These are phyloP conservation scores for Diplodus sargus DNA, from an alignment of 2,797 vertebrate genomes.

Conservation along the genomic window DNA sequence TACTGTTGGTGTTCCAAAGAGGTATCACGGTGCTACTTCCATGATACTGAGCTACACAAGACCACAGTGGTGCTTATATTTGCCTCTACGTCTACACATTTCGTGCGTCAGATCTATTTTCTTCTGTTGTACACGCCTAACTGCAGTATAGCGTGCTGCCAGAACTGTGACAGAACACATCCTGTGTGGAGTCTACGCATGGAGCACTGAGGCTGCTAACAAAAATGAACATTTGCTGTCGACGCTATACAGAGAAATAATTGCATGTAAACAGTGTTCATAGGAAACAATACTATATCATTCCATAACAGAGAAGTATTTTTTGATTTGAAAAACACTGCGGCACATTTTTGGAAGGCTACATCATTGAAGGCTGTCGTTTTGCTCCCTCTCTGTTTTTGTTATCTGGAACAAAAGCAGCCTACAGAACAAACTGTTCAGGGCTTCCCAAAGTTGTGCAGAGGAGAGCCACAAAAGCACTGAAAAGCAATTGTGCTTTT, in stretches of 20 bases:
- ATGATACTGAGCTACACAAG: neutral
- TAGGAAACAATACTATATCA: constrained; percentile 21
- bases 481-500: constrained; percentile 67
- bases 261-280: constrained; percentile 11
- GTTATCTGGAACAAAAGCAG: constrained; percentile 68
- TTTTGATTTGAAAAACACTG: constrained; percentile 51
- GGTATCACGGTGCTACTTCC: neutral
- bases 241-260: constrained; percentile 2
- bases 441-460: constrained; percentile 65
- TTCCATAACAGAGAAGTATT: constrained; percentile 45
- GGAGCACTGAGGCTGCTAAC: neutral
- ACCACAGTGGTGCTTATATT: neutral
- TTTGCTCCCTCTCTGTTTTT: constrained; percentile 54
- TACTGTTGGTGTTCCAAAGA: neutral
- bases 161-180: neutral
- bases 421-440: constrained; percentile 68
- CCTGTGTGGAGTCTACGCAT: neutral
- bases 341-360: constrained; percentile 42
- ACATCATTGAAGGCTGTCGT: constrained; percentile 47
- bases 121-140: neutral
- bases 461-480: constrained; percentile 53
- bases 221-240: neutral
- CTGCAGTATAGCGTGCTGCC: neutral
- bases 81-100: neutral
- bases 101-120: neutral